These are phyloP conservation scores for Portunus trituberculatus DNA, from an alignment of 1,140 invertebrate genomes.

Conservation along the genomic window DNA sequence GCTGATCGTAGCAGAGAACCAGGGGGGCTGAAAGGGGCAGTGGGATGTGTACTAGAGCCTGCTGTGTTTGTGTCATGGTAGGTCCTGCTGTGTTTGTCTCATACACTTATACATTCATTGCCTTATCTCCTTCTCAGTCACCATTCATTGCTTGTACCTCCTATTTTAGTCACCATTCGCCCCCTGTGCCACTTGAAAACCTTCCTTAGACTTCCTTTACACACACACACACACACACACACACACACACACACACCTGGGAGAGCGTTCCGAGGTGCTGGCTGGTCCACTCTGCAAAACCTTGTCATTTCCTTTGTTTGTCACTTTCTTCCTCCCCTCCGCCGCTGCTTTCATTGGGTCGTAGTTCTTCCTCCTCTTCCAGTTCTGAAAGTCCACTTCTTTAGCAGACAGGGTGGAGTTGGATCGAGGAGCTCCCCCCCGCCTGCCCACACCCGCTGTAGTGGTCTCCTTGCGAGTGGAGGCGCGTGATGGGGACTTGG, in stretches of 20 bases:
- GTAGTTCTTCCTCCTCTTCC: constrained; percentile 94
- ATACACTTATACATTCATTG: too few species aligned
- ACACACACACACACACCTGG: constrained; percentile 61
- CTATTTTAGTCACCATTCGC: too few species aligned
- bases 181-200: too few species aligned
- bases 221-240: constrained; percentile 44
- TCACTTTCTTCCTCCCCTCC: constrained; percentile 85
- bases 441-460: background rate
- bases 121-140: too few species aligned
- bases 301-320: constrained; percentile 31
- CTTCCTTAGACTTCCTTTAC: too few species aligned
- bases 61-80: too few species aligned
- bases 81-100: too few species aligned
- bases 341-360: constrained; percentile 92
- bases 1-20: constrained; percentile 82
- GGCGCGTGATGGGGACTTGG: constrained; percentile 69
- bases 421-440: constrained; percentile 80
- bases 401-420: constrained; percentile 85
- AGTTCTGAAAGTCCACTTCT: constrained; percentile 94
- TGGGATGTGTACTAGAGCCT: too few species aligned
- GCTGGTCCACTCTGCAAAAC: constrained; percentile 15
- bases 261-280: constrained; percentile 55
- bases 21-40: constrained; percentile 79
- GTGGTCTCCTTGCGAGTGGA: constrained; percentile 60
- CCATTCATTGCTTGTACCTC: too few species aligned